Evolutionary conservation across 1,140 invertebrate species (phyloP).

Genomic region (Conopomorpha cramerella): DNA sequence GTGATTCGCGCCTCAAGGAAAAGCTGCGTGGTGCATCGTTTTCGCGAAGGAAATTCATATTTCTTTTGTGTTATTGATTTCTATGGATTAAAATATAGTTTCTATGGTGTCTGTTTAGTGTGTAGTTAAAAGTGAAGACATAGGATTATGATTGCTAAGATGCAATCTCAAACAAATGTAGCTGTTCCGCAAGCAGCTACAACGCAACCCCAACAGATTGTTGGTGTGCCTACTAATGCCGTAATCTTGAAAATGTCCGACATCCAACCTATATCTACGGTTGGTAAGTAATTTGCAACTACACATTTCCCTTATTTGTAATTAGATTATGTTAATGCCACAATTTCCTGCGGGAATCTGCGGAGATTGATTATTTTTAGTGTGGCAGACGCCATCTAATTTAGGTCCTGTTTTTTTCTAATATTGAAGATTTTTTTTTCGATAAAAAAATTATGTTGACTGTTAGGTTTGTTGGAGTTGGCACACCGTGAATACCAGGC

Average conservation of each 20-base stretch:
- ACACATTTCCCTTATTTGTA: constrained; percentile 2
- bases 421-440: not conserved
- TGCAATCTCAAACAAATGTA: constrained; percentile 60
- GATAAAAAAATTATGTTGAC: constrained; percentile 7
- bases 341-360: too few relatives aligned
- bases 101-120: too few relatives aligned
- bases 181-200: constrained; percentile 57
- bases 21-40: too few relatives aligned
- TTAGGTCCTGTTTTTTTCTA: not conserved
- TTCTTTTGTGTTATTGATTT: too few relatives aligned
- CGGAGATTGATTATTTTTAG: not conserved
- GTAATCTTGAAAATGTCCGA: constrained; percentile 78
- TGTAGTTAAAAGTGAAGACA: too few relatives aligned
- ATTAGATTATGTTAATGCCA: too few relatives aligned
- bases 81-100: not conserved
- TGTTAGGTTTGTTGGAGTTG: constrained; percentile 85
- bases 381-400: not conserved
- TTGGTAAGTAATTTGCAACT: constrained; percentile 59
- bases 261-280: constrained; percentile 70
- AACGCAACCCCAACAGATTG: constrained; percentile 54
- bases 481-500: constrained; percentile 98
- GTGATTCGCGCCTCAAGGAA: too few relatives aligned
- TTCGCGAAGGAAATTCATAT: too few relatives aligned
- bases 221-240: constrained; percentile 60
- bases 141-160: constrained; percentile 53